Conservation (phyloP, 2,888 invertebrate genomes). For the Pseudeuparius sepicola region DNA sequence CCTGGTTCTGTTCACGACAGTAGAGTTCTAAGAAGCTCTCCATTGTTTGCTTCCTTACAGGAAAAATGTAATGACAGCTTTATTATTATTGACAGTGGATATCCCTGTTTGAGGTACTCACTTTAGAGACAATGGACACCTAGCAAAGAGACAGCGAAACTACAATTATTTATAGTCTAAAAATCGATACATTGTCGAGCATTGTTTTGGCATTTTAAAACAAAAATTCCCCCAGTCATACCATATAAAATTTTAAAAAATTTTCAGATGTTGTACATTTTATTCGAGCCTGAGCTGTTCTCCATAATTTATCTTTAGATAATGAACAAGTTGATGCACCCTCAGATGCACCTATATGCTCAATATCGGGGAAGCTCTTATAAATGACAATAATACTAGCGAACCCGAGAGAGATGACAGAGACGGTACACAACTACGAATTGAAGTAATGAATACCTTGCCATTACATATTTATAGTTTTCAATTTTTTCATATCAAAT, state of each 20-base stretch:
- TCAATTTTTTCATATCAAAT: neutral
- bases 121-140: slow-evolving; percentile 6
- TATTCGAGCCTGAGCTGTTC: slow-evolving; percentile 14
- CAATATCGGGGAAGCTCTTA: too few relatives aligned
- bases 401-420: slow-evolving; percentile 6
- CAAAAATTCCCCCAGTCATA: slow-evolving; percentile 17
- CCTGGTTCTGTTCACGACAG: slow-evolving; percentile 20
- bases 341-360: neutral
- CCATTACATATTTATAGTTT: slow-evolving; percentile 3
- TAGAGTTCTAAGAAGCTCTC: slow-evolving; percentile 6
- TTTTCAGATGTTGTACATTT: slow-evolving; percentile 14
- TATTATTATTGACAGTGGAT: slow-evolving; percentile 7
- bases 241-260: slow-evolving; percentile 14
- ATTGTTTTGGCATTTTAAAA: slow-evolving; percentile 15
- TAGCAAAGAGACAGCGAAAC: slow-evolving; percentile 2
- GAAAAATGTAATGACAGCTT: slow-evolving; percentile 10
- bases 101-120: slow-evolving; percentile 9
- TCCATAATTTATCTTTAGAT: slow-evolving; percentile 17
- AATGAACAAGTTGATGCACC: slow-evolving; percentile 5
- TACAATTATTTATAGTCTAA: slow-evolving; percentile 3
- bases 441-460: slow-evolving; percentile 11
- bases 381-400: neutral
- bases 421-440: slow-evolving; percentile 4
- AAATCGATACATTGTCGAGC: slow-evolving; percentile 12
- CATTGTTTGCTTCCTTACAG: slow-evolving; percentile 1